phyloP scores from a whole-genome alignment of 1,140 invertebrate species.

The Achroia grisella region DNA sequence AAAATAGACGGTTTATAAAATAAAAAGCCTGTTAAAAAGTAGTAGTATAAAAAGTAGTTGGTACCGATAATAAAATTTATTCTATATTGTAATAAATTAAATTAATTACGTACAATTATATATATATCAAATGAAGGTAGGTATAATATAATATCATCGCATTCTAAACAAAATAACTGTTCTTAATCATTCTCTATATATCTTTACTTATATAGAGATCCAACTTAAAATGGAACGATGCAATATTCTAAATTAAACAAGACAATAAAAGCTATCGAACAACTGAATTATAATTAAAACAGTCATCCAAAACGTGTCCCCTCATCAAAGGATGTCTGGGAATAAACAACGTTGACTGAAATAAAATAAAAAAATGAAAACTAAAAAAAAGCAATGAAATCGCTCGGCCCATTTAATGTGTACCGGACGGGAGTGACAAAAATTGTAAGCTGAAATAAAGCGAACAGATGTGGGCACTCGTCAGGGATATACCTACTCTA shows the following conservation, averaged over 20 bases:
- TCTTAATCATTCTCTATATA: no score
- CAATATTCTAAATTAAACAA: background rate
- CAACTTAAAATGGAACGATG: no score
- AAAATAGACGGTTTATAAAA: no score
- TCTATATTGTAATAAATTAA: no score
- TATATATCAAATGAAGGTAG: no score
- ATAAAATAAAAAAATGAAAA: conserved; percentile 35
- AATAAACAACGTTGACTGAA: conserved; percentile 26
- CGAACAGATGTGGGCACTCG: conserved; percentile 57
- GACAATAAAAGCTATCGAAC: conserved; percentile 29
- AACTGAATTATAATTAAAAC: conserved; percentile 31
- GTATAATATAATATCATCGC: no score
- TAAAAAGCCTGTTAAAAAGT: no score
- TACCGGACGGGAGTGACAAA: conserved; percentile 69
- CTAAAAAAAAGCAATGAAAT: conserved; percentile 56
- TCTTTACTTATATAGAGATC: no score
- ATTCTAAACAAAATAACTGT: no score
- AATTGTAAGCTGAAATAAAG: conserved; percentile 69
- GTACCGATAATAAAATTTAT: no score
- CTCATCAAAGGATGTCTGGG: conserved; percentile 56
- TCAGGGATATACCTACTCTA: conserved; percentile 20
- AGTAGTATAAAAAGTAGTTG: no score
- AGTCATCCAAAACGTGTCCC: conserved; percentile 16
- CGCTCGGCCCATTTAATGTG: conserved; percentile 64
- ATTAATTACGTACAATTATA: no score